These are phyloP conservation scores for Yponomeuta malinellus DNA, from an alignment of 2,888 invertebrate genomes.

Conservation along the genomic window DNA sequence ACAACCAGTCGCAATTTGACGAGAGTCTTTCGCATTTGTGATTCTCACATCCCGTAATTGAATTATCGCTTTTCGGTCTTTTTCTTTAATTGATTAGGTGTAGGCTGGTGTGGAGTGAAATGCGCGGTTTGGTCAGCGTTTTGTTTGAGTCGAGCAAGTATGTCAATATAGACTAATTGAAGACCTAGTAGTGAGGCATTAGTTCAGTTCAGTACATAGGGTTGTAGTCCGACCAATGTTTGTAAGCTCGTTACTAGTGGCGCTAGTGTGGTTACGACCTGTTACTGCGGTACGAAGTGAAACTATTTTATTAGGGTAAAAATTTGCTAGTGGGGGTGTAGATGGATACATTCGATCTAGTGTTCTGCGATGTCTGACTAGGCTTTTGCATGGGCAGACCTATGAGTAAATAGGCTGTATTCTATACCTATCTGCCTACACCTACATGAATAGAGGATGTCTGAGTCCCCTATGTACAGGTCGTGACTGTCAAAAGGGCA, in stretches of 20 bases:
- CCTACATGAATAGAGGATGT: too few relatives aligned
- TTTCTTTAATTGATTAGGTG: constrained; percentile 13
- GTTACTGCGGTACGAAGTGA: too few relatives aligned
- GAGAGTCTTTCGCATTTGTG: constrained; percentile 38
- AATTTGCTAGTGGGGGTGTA: too few relatives aligned
- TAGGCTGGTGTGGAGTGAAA: constrained; percentile 18
- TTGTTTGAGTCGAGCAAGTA: constrained; percentile 43
- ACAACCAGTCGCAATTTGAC: constrained; percentile 35
- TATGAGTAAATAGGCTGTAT: background rate
- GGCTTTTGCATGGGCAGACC: background rate
- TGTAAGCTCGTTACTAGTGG: background rate
- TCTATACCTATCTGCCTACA: background rate
- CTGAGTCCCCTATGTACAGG: too few relatives aligned
- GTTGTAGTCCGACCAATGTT: background rate
- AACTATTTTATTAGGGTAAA: too few relatives aligned
- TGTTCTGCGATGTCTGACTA: background rate
- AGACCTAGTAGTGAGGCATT: constrained; percentile 52
- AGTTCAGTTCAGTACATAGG: constrained; percentile 25
- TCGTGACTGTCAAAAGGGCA: too few relatives aligned
- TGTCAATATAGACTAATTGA: constrained; percentile 65
- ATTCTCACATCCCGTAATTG: background rate
- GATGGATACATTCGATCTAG: background rate
- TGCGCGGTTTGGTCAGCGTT: constrained; percentile 25
- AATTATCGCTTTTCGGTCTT: constrained; percentile 14
- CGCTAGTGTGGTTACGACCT: background rate